Evolutionary conservation across 2,113 vertebrate genomes (phyloP), one percentile per base, ranked within the genome.

Genomic region (Mesocricetus auratus): DNA sequence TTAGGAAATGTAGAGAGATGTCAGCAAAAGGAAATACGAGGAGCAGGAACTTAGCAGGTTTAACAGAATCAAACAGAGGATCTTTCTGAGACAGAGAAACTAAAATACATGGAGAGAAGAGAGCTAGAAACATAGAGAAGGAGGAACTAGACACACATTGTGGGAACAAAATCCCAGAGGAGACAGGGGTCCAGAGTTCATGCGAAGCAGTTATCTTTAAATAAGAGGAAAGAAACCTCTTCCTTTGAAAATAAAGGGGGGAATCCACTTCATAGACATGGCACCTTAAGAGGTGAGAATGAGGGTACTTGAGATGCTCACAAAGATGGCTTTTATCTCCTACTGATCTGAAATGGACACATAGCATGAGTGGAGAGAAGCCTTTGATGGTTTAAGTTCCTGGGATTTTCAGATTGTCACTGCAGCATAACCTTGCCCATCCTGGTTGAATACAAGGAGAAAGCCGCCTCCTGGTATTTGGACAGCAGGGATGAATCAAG

Each of bases 171-270:
- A 96, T 87, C 75, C 79, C 69, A 82, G 89, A 92, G 47, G 66
- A 85, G 36, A 71, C 45, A 42, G 5, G 17, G 77, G 60, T 69
- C 62, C 77, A 82, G 95, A 83, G 93, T 91, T 94, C 94, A 96
- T 17, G n/a, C 3, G 92, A 97, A 96, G 86, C 81, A 96, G 56
- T 93, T 93, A 93, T 60, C 89, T 89, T 94, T 94, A 96, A 96
- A 93, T 68, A 91, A 94, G 89, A 96, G 74, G 58, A 90, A 95
- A 95, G 89, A 94, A 95, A 75, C 33, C 3, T 33, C 81, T 85
- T 79, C 62, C 87, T 97, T 91, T 93, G 95, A 96, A 94, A 94
- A 91, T 86, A 86, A 93, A 90, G 39, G 66, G 7, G 60, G 62
- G 85, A n/a, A 26, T 71, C 64, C 74, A 87, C 69, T 60, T 92